Evolutionary conservation across 92 coral and sea anemone genomes (phyloP).

Genomic region (Umimayanthus kanabou): DNA sequence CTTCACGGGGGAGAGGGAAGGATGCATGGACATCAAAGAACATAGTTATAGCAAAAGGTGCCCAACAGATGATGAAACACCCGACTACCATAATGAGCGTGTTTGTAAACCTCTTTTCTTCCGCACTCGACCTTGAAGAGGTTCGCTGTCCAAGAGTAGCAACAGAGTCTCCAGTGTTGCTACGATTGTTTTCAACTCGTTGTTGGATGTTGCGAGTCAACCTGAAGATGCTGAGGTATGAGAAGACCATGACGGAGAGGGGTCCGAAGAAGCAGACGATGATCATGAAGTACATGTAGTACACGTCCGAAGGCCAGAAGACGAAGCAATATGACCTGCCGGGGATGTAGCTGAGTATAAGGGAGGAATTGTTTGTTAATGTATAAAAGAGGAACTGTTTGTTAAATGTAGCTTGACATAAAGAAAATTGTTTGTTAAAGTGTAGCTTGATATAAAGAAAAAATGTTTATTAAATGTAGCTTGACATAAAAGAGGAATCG

Average conservation of each 20-base stretch:
- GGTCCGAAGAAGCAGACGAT: slow-evolving; percentile 73
- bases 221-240: slow-evolving; percentile 58
- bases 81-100: slow-evolving; percentile 68
- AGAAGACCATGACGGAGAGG: slow-evolving; percentile 61
- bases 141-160: not conserved
- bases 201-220: slow-evolving; percentile 41
- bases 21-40: slow-evolving; percentile 60
- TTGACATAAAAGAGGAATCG: not conserved
- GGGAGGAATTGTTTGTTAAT: not conserved
- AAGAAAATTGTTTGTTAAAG: not conserved
- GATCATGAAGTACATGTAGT: slow-evolving; percentile 77
- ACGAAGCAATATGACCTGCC: slow-evolving; percentile 80
- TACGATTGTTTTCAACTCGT: slow-evolving; percentile 39
- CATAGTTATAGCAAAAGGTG: slow-evolving; percentile 81
- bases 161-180: not conserved
- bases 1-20: slow-evolving; percentile 59
- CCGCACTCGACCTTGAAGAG: slow-evolving; percentile 35
- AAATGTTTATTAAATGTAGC: no score
- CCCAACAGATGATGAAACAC: slow-evolving; percentile 73
- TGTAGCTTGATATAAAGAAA: no score
- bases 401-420: no score
- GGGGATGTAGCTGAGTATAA: slow-evolving; percentile 40
- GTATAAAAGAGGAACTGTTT: not conserved
- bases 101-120: slow-evolving; percentile 60
- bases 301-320: slow-evolving; percentile 69